Percentiles rank a stretch among this genome's conserved stretches.
Conservation (phyloP, 2,797 vertebrate species). For the Furcifer pardalis region DNA sequence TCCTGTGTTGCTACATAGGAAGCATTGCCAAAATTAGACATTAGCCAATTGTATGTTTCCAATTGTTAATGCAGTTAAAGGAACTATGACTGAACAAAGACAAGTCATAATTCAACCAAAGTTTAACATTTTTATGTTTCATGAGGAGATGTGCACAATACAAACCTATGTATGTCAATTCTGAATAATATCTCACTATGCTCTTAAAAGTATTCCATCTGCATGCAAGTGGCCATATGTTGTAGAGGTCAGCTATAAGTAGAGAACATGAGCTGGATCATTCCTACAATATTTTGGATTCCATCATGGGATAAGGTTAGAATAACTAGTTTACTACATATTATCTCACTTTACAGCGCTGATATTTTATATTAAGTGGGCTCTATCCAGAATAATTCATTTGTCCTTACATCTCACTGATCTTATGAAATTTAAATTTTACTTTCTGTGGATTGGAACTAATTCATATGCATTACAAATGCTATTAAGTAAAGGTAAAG, state of each 20-base stretch:
- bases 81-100: constrained; percentile 37
- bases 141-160: not conserved
- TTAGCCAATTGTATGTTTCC: constrained; percentile 5
- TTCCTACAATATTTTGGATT: not conserved
- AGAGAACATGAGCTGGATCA: not conserved
- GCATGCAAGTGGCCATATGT: not conserved
- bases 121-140: not conserved
- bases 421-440: not conserved
- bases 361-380: not conserved
- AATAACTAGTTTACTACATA: not conserved
- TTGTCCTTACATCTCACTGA: not conserved
- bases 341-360: not conserved
- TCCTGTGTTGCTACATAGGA: constrained; percentile 34
- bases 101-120: constrained; percentile 8
- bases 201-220: too few species aligned
- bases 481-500: too few species aligned
- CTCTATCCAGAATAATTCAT: not conserved
- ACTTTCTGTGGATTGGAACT: not conserved
- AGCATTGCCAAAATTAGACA: constrained; percentile 20
- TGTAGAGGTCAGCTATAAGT: not conserved
- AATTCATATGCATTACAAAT: not conserved
- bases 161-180: not conserved
- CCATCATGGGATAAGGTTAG: not conserved
- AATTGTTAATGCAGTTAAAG: constrained; percentile 32
- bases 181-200: not conserved